These are phyloP conservation scores for Burhinus oedicnemus DNA, from an alignment of 2,113 vertebrate species.

Conservation along the genomic window DNA sequence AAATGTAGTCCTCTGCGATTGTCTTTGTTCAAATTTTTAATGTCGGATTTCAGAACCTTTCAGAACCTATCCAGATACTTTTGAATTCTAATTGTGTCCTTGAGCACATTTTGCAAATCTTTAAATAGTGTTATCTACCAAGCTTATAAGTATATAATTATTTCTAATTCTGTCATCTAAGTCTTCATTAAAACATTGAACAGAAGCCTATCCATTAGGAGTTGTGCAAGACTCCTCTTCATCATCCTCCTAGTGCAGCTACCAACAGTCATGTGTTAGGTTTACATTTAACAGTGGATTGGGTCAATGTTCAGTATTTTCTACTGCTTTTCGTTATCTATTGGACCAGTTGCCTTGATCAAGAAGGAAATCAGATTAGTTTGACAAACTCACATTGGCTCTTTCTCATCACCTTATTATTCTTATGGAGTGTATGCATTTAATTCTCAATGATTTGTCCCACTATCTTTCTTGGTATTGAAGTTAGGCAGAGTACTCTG, in stretches of 20 bases:
- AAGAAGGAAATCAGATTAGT: constrained; percentile 1
- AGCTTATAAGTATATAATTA: background rate
- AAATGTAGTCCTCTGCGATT: accelerated
- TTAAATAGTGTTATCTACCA: background rate
- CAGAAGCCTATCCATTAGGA: background rate
- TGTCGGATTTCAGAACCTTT: background rate
- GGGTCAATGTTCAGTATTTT: background rate
- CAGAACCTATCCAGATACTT: background rate
- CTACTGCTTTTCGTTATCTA: background rate
- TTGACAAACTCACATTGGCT: background rate
- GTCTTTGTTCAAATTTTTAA: background rate
- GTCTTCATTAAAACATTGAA: background rate
- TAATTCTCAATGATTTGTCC: background rate
- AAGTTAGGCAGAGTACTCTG: background rate
- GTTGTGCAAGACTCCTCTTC: background rate
- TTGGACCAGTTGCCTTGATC: background rate
- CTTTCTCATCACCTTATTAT: background rate
- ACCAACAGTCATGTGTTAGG: background rate
- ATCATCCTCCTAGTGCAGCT: background rate
- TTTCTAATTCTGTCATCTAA: background rate
- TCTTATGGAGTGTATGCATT: background rate
- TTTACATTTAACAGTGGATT: background rate
- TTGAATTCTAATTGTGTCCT: background rate
- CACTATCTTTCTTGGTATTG: background rate
- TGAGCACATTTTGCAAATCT: background rate